Evolutionary conservation across 2,888 invertebrate genomes (phyloP), one percentile per base, ranked within the genome.

Genomic region (Parthenolecanium corni): DNA sequence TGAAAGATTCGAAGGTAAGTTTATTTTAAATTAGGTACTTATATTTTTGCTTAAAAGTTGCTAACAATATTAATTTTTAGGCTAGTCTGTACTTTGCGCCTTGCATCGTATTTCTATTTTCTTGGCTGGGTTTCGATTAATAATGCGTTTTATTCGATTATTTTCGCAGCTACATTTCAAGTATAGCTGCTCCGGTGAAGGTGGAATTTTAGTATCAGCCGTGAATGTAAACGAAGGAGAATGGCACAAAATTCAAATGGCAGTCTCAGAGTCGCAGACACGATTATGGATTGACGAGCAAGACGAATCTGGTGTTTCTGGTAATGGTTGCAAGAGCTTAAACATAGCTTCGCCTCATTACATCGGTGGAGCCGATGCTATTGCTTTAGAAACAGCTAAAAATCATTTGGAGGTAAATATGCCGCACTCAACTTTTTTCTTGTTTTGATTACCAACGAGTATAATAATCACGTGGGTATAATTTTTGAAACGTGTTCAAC

Each of bases 231-330:
- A 85, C 70, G 88, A 90, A 71, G 82, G 83, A 0, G 74, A 79
- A 53, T 93, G 92, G 92, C 92, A 93, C 72, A 78, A 80, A 0
- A 81, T 86, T 0, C 78, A 79, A 12, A 80, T 92, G 69, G 79
- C 79, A 20, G 77, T 90, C 36, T 77, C 79, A 40, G 77, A 76
- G 1, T 78, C 77, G 0, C 77, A 77, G 64, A 89, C 87, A 9
- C 81, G 80, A 68, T 73, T 91, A 46, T 76, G 79, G 0, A 78
- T 91, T 1, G 86, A 84, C 70, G 80, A 80, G 3, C 79, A 79
- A 18, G 12, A 14, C 4, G 36, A 40, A 20, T 36, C 18, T 4
- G 23, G 25, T n/a, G 42, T 6, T 2, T 46, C 14, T 20, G 24
- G 14, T 4, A 24, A 47, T 16, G 20, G 74, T 75, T 40, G 74